phyloP scores from a whole-genome alignment of 2,888 invertebrate genomes.

The Deladenus siricidicola region DNA sequence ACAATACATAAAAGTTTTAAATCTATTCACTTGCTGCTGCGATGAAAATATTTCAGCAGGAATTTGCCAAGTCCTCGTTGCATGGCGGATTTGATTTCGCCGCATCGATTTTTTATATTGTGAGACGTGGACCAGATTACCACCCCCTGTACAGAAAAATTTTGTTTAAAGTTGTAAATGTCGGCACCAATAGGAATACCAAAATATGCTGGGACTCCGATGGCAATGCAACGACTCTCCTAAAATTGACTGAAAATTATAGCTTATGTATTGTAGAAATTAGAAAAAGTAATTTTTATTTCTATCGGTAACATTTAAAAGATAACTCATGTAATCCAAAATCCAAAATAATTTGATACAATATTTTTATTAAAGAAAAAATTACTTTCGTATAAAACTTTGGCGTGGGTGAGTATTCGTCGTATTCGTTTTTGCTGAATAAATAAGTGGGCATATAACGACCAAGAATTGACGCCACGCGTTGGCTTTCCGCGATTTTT shows the following conservation, averaged over 20 bases:
- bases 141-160: slow-evolving; percentile 18
- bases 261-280: not conserved
- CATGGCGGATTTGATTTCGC: slow-evolving; percentile 5
- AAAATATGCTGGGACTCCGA: not conserved
- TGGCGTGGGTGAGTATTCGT: slow-evolving; percentile 24
- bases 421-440: slow-evolving; percentile 45
- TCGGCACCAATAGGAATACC: not conserved
- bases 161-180: not conserved
- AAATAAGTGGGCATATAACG: slow-evolving; percentile 25
- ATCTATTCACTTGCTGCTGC: not conserved
- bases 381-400: slow-evolving; percentile 26
- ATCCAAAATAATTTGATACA: not conserved
- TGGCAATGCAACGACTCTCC: not conserved
- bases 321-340: too few relatives aligned
- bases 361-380: not conserved
- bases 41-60: not conserved
- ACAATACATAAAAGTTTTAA: not conserved
- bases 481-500: slow-evolving; percentile 12
- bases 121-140: slow-evolving; percentile 37
- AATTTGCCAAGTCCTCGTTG: not conserved
- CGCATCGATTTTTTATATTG: slow-evolving; percentile 29
- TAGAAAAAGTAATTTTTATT: not conserved
- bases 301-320: too few relatives aligned
- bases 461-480: not conserved
- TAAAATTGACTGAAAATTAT: not conserved